Percentiles rank a stretch among this genome's conserved stretches.
Conservation (phyloP, 2,797 vertebrate genomes). For the Sarcoramphus papa region DNA sequence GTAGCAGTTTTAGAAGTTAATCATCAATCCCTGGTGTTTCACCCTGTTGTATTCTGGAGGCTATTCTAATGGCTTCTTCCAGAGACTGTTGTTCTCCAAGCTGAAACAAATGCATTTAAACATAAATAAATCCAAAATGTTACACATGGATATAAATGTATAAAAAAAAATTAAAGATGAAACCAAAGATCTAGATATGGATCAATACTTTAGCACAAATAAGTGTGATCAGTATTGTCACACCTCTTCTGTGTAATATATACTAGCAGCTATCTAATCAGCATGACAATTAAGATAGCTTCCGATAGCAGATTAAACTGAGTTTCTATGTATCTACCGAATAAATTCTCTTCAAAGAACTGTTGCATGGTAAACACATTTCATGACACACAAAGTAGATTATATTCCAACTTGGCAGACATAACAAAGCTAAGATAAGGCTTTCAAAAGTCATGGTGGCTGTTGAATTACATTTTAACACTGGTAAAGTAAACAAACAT, state of each 20-base stretch:
- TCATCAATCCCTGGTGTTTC: constrained; percentile 95
- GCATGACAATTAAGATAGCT: background rate
- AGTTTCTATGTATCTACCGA: background rate
- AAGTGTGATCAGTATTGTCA: background rate
- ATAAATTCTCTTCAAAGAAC: constrained; percentile 20
- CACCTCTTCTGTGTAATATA: background rate
- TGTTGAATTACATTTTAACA: background rate
- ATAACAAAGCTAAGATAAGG: background rate
- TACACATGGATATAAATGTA: background rate
- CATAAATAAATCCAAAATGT: background rate
- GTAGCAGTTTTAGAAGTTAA: constrained; percentile 73
- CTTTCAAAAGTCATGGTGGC: background rate
- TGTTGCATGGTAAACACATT: background rate
- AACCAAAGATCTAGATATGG: background rate
- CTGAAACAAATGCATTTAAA: constrained; percentile 71
- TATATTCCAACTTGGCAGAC: background rate
- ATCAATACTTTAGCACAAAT: background rate
- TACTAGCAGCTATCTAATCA: constrained; percentile 24
- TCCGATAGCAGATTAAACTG: background rate
- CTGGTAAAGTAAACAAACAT: background rate
- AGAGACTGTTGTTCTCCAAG: constrained; percentile 95
- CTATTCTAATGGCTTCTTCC: constrained; percentile 99
- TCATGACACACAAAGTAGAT: background rate
- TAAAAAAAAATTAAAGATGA: background rate
- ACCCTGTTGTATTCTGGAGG: constrained; percentile 98